Base-by-base conservation (phyloP, 2,888 invertebrate genomes). In the Saturnia japonica region DNA sequence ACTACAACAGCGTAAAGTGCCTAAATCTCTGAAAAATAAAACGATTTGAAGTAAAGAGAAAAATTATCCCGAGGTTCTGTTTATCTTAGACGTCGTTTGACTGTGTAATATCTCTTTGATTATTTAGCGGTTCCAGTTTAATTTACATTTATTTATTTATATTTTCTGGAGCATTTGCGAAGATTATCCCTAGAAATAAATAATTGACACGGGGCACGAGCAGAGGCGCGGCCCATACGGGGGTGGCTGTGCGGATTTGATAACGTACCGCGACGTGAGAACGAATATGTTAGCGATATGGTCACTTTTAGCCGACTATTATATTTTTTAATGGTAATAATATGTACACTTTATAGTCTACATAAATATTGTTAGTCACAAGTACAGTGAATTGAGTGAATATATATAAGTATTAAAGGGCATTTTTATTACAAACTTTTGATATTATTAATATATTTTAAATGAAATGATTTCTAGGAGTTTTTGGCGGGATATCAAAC, bases 171-270 rank as follows among this genome's bases (percentile, higher is more conserved):
- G 77, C 74, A 83, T 85, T 86, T 85, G 82, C 82, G 84, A 86
- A 88, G 88, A 89, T 91, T 85, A 90, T 87, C 87, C 87, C 75
- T 76, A 80, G 83, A 83, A 88, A 88, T 86, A 90, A 90, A 91
- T 88, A 88, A 86, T 85, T 80, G 85, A 78, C 78, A 81, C 78
- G 80, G 78, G 76, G 74, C 77, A 74, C 73, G 76, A 68, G 71
- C 67, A 72, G 72, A 74, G 74, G 60, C 77, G 74, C 74, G 72
- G 73, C 72, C 76, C 71, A 71, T 62, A 60, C 73, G 64, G 70
- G n/a, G 22, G 67, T 68, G 82, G 76, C 88, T 90, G 90, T 75
- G 77, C 75, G 73, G 73, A 70, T 73, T 75, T 79, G 91, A 91
- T 91, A 91, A 88, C 83, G 71, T 68, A 45, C 34, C 74, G 75